Conservation (phyloP, 2,113 vertebrate species). For the Capreolus pygargus region DNA sequence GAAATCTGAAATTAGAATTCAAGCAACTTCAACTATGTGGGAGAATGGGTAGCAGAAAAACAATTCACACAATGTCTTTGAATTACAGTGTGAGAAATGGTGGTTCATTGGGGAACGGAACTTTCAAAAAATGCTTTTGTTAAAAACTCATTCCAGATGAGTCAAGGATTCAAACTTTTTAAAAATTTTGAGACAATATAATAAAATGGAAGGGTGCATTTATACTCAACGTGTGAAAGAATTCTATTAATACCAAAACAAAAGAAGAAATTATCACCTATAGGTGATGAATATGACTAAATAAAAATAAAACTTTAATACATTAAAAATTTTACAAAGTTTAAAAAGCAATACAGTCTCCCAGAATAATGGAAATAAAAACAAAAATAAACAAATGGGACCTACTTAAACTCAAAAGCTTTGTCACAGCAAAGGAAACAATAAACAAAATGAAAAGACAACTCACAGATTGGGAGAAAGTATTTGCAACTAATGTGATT, state of each 20-base stretch:
- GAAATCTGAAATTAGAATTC: constrained; percentile 47
- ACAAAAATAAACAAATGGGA: background rate
- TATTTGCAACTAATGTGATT: background rate
- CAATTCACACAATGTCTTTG: constrained; percentile 41
- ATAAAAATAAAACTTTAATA: constrained; percentile 29
- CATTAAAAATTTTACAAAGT: background rate
- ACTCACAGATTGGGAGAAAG: background rate
- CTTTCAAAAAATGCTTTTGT: constrained; percentile 20
- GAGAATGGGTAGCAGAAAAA: constrained; percentile 12
- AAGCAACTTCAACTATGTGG: constrained; percentile 9
- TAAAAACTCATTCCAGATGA: constrained; percentile 52
- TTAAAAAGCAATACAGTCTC: constrained; percentile 9
- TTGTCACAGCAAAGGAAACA: background rate
- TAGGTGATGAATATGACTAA: background rate
- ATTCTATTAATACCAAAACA: constrained; percentile 19
- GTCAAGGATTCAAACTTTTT: constrained; percentile 7
- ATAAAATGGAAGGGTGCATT: constrained; percentile 6
- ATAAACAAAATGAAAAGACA: background rate
- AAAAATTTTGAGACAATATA: background rate
- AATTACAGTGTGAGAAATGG: constrained; percentile 47
- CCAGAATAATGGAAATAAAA: background rate
- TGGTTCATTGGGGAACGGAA: constrained; percentile 14
- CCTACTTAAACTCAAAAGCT: background rate
- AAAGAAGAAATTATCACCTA: background rate
- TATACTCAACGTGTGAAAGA: background rate